Base-by-base conservation (phyloP, 1,140 invertebrate genomes). In the Drosophila oshimai region DNA sequence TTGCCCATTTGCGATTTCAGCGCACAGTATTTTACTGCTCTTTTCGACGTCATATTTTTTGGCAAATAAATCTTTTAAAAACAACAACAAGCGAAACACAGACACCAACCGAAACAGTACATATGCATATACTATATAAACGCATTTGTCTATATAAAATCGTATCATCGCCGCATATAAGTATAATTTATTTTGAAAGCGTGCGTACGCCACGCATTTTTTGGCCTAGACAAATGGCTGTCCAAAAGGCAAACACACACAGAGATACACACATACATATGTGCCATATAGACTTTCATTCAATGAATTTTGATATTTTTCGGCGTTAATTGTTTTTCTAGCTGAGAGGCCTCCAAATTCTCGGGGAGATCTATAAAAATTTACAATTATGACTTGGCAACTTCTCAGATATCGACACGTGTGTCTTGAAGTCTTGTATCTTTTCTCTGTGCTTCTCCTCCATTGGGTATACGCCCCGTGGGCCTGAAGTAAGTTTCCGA, bases 111-210 rank as follows among this genome's bases (percentile, higher is more conserved):
- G 4, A 36, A 17, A 45, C 17, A 10, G 22, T 44, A 54, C 26
- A 54, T 31, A 41, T 45, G 20, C 12, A 53, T 42, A 24, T 28
- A 46, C 37, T 29, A 36, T 60, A 13, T 7, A 51, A 29, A 54
- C 45, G 73, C 51, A 57, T 53, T 41, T 36, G 45, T 24, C 31
- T 36, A 67, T 31, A 51, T 37, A 42, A 53, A 51, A 74, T 67
- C 49, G 46, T 55, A 54, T 76, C 73, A 64, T 70, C 50, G 29
- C 36, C 50, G 58, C 50, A 60, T 86, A 72, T 72, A n/a, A n/a
- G n/a, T n/a, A 62, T 87, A 75, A 84, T 86, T 76, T 80, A 76
- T 87, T 73, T 86, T 65, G 81, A 87, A 86, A 69, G 76, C 80
- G 61, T 86, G 81, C 80, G 75, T 87, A 72, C 71, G 80, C 80